Percentiles rank a stretch among this genome's conserved stretches.
phyloP scores from a whole-genome alignment of 1,140 invertebrate genomes.

The Bradysia coprophila region DNA sequence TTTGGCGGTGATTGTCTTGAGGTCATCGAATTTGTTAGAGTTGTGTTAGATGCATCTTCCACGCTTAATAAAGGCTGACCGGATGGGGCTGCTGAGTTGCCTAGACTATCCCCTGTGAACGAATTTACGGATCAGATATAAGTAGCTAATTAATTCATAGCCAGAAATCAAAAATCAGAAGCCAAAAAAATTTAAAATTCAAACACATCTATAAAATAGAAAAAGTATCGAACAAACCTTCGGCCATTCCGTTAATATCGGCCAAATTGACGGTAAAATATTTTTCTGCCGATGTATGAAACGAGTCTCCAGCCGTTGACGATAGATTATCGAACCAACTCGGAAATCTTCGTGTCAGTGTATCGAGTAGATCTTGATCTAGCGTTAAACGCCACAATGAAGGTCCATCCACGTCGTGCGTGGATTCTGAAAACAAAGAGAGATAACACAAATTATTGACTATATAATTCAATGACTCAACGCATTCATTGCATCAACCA shows the following conservation, averaged over 20 bases:
- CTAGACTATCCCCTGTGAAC: conserved; percentile 2
- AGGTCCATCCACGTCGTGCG: conserved; percentile 58
- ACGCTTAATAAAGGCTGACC: neutral
- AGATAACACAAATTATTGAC: neutral
- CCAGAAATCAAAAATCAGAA: too few relatives aligned
- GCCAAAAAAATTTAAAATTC: too few relatives aligned
- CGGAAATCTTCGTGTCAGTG: conserved; percentile 73
- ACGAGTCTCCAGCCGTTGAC: conserved; percentile 2
- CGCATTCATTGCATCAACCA: too few relatives aligned
- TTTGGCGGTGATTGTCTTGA: conserved; percentile 59
- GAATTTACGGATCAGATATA: too few relatives aligned
- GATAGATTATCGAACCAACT: conserved; percentile 61
- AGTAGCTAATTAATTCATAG: too few relatives aligned
- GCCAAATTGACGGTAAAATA: conserved; percentile 4
- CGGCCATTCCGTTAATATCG: conserved; percentile 34
- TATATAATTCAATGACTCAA: too few relatives aligned
- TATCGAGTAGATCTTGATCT: conserved; percentile 77
- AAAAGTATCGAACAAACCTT: conserved; percentile 24
- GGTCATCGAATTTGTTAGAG: conserved; percentile 21
- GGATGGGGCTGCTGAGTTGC: neutral
- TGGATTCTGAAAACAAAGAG: conserved; percentile 43
- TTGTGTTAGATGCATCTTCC: conserved; percentile 7
- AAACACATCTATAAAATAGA: neutral
- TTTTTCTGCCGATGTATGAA: conserved; percentile 6
- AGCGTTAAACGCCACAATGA: conserved; percentile 77